Evolutionary conservation across 2,113 vertebrate species (phyloP).

Genomic region (Aramus guarauna): DNA sequence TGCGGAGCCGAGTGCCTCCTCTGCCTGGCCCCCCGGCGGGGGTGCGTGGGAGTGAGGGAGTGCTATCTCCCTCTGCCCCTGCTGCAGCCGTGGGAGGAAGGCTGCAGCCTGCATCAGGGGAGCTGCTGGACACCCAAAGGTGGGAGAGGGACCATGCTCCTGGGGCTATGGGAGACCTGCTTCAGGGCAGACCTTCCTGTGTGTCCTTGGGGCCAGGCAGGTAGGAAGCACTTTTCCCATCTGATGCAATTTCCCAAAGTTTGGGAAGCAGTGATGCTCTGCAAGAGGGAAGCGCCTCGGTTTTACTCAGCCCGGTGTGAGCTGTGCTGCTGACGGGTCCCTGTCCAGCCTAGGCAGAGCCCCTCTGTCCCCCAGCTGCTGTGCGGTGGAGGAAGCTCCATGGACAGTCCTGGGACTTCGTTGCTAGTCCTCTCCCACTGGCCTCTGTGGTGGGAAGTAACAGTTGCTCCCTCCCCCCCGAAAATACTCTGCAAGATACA

Average conservation of each 20-base stretch:
- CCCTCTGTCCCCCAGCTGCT: neutral
- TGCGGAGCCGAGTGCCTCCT: accelerated
- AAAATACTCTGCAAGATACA: neutral
- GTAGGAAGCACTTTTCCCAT: neutral
- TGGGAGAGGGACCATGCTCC: neutral
- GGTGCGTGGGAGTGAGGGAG: neutral
- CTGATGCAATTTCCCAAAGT: accelerated
- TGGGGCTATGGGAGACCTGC: neutral
- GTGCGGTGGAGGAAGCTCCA: neutral
- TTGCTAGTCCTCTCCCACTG: accelerated
- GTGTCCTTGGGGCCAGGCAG: neutral
- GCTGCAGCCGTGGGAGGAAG: neutral
- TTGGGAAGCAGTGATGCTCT: neutral
- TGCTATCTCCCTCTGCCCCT: neutral
- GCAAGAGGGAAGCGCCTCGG: neutral
- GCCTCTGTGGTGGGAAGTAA: neutral
- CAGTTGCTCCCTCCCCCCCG: neutral
- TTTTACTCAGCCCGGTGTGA: neutral
- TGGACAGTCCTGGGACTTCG: neutral
- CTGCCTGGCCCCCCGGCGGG: accelerated
- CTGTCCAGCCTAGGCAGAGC: neutral
- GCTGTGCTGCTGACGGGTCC: neutral
- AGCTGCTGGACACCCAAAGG: neutral
- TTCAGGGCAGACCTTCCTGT: neutral
- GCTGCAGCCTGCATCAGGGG: neutral